A percentile compares a stretch with the other conserved stretches of the same genome.
phyloP scores from a whole-genome alignment of 2,888 invertebrate species.

The Perizoma affinitatum region DNA sequence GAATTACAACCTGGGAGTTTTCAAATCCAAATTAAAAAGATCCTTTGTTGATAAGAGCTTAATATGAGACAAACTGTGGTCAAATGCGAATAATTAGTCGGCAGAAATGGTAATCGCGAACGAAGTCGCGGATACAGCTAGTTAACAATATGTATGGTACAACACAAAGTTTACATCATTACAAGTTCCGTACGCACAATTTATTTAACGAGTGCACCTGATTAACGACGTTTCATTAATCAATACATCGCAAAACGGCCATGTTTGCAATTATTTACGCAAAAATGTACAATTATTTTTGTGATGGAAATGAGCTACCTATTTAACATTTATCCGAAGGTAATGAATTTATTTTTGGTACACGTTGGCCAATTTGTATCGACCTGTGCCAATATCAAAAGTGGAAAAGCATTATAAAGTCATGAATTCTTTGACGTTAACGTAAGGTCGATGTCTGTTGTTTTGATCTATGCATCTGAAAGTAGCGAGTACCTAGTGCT shows the following conservation, averaged over 20 bases:
- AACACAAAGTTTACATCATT: conserved; percentile 14
- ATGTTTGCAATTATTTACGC: conserved; percentile 17
- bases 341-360: conserved; percentile 13
- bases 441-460: no score
- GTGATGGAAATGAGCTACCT: conserved; percentile 2
- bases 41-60: no score
- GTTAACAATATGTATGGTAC: not conserved
- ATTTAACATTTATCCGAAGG: conserved; percentile 1
- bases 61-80: no score
- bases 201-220: conserved; percentile 24
- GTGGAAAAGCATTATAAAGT: no score
- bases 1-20: no score
- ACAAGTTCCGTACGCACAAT: conserved; percentile 11
- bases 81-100: no score
- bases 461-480: no score
- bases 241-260: conserved; percentile 25
- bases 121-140: no score
- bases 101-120: no score
- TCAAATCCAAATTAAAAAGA: no score
- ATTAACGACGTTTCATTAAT: conserved; percentile 21
- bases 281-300: conserved; percentile 20
- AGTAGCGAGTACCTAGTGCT: no score
- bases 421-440: no score
- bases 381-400: not conserved
- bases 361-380: conserved; percentile 8